Percentiles rank a stretch among this genome's conserved stretches.
Evolutionary conservation across 1,140 invertebrate genomes (phyloP).

Genomic region (Orius insidiosus): DNA sequence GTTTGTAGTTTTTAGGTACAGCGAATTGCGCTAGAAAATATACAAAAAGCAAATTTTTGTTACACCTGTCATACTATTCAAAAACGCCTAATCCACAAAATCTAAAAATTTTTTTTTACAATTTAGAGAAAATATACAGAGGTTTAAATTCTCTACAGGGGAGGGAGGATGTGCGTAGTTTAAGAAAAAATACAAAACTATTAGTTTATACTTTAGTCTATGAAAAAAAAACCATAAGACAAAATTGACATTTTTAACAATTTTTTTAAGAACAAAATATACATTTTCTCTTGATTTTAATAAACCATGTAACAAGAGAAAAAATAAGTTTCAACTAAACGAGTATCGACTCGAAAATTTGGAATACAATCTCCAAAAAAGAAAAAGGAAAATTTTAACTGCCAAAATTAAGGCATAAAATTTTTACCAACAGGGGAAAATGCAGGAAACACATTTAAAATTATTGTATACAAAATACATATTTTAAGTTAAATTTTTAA

Average conservation of each 20-base stretch:
- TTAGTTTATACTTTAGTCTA: constrained; percentile 1
- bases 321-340: too few relatives aligned
- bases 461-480: not conserved
- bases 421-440: not conserved
- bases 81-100: not conserved
- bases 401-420: not conserved
- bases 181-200: not conserved
- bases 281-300: too few relatives aligned
- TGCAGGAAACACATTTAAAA: too few relatives aligned
- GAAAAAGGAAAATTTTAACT: too few relatives aligned
- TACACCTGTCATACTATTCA: not conserved
- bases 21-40: constrained; percentile 74
- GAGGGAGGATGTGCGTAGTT: too few relatives aligned
- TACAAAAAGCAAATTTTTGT: not conserved
- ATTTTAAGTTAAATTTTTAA: not conserved
- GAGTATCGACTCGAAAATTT: too few relatives aligned
- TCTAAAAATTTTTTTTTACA: not conserved
- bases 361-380: too few relatives aligned
- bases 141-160: not conserved
- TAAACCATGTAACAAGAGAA: too few relatives aligned
- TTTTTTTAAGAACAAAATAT: too few relatives aligned
- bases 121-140: not conserved
- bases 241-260: too few relatives aligned
- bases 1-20: constrained; percentile 98
- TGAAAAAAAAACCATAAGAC: not conserved